These are phyloP conservation scores for Zaprionus kolodkinae DNA, from an alignment of 1,140 invertebrate genomes.

Conservation along the genomic window DNA sequence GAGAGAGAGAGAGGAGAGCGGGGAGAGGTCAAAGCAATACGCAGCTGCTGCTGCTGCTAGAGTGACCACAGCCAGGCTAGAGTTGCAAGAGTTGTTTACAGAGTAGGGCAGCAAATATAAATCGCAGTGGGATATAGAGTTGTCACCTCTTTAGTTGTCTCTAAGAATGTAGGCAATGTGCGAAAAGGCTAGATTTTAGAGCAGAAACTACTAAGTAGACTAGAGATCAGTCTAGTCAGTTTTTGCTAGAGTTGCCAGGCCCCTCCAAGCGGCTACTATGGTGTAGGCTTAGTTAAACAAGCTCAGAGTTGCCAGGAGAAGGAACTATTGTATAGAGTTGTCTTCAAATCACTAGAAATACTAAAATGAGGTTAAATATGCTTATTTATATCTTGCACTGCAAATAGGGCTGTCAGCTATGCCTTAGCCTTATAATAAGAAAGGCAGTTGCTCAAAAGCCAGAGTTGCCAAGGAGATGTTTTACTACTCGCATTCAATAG, in stretches of 20 bases:
- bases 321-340: neutral
- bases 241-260: neutral
- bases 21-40: conserved; percentile 28
- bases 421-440: neutral
- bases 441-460: neutral
- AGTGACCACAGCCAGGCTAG: neutral
- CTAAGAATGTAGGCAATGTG: too few species aligned
- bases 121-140: neutral
- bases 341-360: too few species aligned
- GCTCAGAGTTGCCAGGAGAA: too few species aligned
- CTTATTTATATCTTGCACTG: neutral
- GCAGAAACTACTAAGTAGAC: too few species aligned
- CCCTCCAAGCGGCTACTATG: accelerated
- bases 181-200: too few species aligned
- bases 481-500: neutral
- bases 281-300: neutral
- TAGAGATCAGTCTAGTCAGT: too few species aligned
- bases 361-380: neutral
- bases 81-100: neutral
- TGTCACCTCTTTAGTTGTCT: neutral
- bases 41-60: conserved; percentile 11
- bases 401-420: too few species aligned
- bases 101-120: neutral
- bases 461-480: neutral
- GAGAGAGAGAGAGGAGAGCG: too few species aligned